Base-by-base conservation (phyloP, 2,888 invertebrate species). In the Macaria liturata region DNA sequence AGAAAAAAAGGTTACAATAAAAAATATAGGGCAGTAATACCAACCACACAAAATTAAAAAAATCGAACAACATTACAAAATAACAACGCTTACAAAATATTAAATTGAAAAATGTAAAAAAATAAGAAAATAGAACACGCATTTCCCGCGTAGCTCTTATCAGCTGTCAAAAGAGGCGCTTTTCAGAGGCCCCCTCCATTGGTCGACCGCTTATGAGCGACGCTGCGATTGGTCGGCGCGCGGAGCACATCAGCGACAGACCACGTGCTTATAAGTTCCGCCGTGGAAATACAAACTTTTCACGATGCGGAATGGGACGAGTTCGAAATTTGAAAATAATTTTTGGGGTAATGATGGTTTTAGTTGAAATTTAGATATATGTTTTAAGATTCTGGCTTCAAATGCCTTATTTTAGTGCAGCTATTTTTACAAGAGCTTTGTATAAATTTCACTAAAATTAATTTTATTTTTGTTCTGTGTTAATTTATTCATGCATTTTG, bases 241-340 rank as follows among this genome's bases (percentile, higher is more conserved):
- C 72, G 80, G 80, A 71, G 76, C 89, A 88, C 83, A 90, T 90
- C 76, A 91, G 91, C 89, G 91, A 88, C 83, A 71, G 63, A 68
- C 83, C 90, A 90, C 89, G 88, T 91, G 91, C 91, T 91, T 72
- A 91, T 91, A 86, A 91, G 91, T 90, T 91, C 85, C 84, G 71
- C 61, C 57, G 68, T 68, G 65, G 64, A 74, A 80, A 75, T 75
- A 67, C 67, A 78, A 89, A 89, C 86, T 88, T 89, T 88, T 83
- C 73, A 68, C 80, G 80, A 62, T 44, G 53, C 57, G 46, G 45
- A 56, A 48, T 32, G 31, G 47, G 44, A 34, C 42, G 51, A 31
- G 32, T 49, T 51, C 53, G 46, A 48, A 44, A 47, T 59, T 43
- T n/a, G 40, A 58, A 53, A 20, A 47, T 60, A 57, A 57, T 54